Conservation (phyloP, 2,888 invertebrate genomes). For the Xanthia icteritia region DNA sequence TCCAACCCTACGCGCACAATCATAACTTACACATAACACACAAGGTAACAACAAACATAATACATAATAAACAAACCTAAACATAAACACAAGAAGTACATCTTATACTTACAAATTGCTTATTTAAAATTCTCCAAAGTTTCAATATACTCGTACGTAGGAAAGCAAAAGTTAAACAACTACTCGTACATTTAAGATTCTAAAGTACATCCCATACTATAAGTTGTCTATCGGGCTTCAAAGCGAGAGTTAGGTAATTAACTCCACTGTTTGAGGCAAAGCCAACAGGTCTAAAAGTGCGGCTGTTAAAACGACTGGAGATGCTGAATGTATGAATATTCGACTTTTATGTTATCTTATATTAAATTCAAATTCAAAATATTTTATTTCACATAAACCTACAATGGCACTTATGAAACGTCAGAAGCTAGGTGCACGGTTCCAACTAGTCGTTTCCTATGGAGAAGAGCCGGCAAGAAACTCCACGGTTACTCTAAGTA, state of each 20-base stretch:
- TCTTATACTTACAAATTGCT: constrained; percentile 43
- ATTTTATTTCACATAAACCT: too few relatives aligned
- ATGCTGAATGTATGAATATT: constrained; percentile 7
- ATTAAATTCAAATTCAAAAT: too few relatives aligned
- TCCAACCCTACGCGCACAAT: neutral
- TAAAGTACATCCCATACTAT: constrained; percentile 59
- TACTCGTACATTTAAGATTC: constrained; percentile 67
- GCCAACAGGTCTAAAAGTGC: constrained; percentile 64
- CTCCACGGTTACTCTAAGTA: too few relatives aligned
- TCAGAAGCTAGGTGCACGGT: too few relatives aligned
- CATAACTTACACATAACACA: constrained; percentile 33
- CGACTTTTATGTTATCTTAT: neutral
- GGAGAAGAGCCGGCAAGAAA: too few relatives aligned
- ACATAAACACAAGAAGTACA: constrained; percentile 38
- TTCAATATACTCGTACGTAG: constrained; percentile 42
- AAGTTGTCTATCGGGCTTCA: constrained; percentile 63
- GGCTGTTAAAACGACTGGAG: constrained; percentile 44
- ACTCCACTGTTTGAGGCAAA: constrained; percentile 67
- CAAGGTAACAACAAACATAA: constrained; percentile 21
- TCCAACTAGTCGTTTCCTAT: too few relatives aligned
- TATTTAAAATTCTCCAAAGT: constrained; percentile 59
- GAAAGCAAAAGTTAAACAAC: constrained; percentile 58
- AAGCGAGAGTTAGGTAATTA: constrained; percentile 75
- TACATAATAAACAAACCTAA: constrained; percentile 31
- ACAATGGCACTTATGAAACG: too few relatives aligned